Evolutionary conservation across 2,113 vertebrate species (phyloP).

Genomic region (Siphamia tubifer): DNA sequence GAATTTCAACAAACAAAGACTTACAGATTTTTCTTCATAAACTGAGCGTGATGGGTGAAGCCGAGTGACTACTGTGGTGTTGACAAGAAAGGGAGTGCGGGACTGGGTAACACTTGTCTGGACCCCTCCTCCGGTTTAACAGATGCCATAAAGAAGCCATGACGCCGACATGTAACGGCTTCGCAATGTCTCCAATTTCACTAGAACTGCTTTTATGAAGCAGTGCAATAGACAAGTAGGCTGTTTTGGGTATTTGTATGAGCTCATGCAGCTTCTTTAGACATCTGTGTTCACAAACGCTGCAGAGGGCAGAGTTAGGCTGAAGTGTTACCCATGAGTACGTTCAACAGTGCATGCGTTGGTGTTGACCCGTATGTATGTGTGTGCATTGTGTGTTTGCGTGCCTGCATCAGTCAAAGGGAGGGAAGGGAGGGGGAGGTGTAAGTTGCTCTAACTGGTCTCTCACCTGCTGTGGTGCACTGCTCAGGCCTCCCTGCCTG

Average conservation of each 20-base stretch:
- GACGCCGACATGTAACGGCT: no score
- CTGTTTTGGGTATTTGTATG: background rate
- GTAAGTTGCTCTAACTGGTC: constrained; percentile 82
- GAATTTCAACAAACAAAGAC: constrained; percentile 12
- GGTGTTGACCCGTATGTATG: constrained; percentile 16
- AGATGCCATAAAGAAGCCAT: constrained; percentile 23
- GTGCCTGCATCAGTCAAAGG: constrained; percentile 7
- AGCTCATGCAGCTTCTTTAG: constrained; percentile 4
- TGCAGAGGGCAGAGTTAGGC: constrained; percentile 10
- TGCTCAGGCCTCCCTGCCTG: constrained; percentile 99
- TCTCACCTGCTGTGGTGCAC: constrained; percentile 99
- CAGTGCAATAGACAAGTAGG: background rate
- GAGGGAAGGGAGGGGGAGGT: constrained; percentile 2
- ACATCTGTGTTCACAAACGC: background rate
- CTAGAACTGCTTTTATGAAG: background rate
- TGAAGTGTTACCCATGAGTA: constrained; percentile 60
- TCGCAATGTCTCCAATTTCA: background rate
- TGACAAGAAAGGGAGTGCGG: constrained; percentile 22
- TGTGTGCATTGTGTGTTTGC: constrained; percentile 15
- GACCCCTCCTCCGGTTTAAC: background rate
- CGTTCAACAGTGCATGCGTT: constrained; percentile 23
- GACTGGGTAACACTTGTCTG: constrained; percentile 61
- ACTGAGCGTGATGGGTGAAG: constrained; percentile 64
- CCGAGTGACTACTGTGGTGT: constrained; percentile 37
- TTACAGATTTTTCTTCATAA: background rate